phyloP scores from a whole-genome alignment of 92 coral and sea anemone genomes.

The Palythoa caribaeorum region DNA sequence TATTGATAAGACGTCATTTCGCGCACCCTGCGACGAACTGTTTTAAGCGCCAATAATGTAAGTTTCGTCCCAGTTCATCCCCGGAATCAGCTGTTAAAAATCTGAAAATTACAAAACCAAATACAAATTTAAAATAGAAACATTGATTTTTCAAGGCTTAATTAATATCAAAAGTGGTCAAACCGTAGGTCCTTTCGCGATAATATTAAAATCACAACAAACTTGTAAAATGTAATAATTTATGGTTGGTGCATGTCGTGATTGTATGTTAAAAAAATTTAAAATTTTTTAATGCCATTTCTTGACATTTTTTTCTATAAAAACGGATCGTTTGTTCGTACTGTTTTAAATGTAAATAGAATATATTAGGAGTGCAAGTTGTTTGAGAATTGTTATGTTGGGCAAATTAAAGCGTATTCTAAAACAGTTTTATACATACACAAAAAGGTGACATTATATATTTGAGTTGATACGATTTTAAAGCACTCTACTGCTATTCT shows the following conservation, averaged over 20 bases:
- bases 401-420: not conserved
- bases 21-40: conserved; percentile 33
- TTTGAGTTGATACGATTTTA: too few relatives aligned
- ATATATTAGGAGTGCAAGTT: conserved; percentile 14
- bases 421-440: not conserved
- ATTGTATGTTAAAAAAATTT: not conserved
- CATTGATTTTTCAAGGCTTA: not conserved
- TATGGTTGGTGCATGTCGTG: not conserved
- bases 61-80: conserved; percentile 5
- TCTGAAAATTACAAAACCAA: conserved; percentile 28
- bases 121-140: conserved; percentile 18
- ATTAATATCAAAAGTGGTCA: not conserved
- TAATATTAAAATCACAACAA: not conserved
- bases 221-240: not conserved
- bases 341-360: conserved; percentile 15
- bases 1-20: conserved; percentile 33
- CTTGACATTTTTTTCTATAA: conserved; percentile 8
- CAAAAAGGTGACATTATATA: too few relatives aligned
- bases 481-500: too few relatives aligned
- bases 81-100: conserved; percentile 14
- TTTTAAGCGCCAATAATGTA: conserved; percentile 21
- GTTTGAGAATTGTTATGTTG: not conserved
- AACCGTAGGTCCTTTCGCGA: not conserved
- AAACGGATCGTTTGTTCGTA: not conserved
- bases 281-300: not conserved